Evolutionary conservation across 2,888 invertebrate species (phyloP).

Genomic region (Sphaerophoria rueppellii): DNA sequence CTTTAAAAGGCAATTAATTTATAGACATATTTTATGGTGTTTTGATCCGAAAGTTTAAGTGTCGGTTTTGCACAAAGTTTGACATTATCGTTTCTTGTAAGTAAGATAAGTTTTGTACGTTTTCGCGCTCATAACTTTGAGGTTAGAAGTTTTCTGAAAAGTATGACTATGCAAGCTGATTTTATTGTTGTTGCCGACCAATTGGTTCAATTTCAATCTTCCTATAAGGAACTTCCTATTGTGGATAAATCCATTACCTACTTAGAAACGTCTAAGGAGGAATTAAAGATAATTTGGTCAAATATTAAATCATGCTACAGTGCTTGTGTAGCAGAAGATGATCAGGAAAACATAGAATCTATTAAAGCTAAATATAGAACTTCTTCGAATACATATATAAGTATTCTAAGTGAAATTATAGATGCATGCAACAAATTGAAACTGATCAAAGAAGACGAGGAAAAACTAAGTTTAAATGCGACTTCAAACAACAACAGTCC

Average conservation of each 20-base stretch:
- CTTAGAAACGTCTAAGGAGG: conserved; percentile 1
- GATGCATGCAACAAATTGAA: conserved; percentile 1
- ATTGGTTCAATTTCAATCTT: conserved; percentile 2
- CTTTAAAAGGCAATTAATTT: not conserved
- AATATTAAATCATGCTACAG: not conserved
- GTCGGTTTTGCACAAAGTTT: not conserved
- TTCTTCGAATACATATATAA: not conserved
- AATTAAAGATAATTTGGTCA: conserved; percentile 6
- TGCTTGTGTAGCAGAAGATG: not conserved
- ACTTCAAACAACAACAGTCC: not conserved
- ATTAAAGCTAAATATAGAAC: not conserved
- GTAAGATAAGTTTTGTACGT: not conserved
- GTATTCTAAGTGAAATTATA: not conserved
- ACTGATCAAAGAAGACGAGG: not conserved
- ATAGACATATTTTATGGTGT: not conserved
- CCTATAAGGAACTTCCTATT: not conserved
- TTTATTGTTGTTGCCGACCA: not conserved
- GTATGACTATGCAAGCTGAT: not conserved
- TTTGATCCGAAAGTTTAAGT: not conserved
- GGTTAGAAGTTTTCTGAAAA: not conserved
- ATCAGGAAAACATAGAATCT: not conserved
- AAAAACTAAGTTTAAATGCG: not conserved
- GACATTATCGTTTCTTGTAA: not conserved
- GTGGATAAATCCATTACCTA: conserved; percentile 1
- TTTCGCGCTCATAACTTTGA: not conserved